Evolutionary conservation across 2,113 vertebrate species (phyloP).

Genomic region (Melanerpes formicivorus): DNA sequence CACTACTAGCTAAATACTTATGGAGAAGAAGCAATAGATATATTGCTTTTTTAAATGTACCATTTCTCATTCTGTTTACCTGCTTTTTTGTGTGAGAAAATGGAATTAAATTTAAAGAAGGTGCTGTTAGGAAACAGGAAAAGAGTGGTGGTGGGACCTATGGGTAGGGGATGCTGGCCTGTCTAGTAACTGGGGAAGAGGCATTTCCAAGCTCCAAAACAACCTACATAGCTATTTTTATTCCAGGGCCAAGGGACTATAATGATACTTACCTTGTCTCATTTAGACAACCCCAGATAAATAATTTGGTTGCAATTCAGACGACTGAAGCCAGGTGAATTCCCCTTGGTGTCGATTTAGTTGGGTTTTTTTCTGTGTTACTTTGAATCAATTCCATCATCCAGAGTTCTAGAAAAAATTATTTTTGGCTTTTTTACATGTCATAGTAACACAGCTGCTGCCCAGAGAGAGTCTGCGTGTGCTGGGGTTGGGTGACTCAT

Average conservation of each 20-base stretch:
- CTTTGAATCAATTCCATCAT: neutral
- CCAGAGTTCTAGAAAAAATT: neutral
- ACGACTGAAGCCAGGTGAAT: neutral
- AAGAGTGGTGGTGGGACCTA: neutral
- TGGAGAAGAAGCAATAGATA: neutral
- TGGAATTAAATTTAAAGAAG: neutral
- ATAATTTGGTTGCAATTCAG: neutral
- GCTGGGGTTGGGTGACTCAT: neutral
- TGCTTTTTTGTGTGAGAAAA: neutral
- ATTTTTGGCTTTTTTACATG: rapidly evolving
- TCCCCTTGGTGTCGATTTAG: neutral
- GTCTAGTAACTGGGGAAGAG: neutral
- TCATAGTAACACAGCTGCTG: neutral
- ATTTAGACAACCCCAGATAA: neutral
- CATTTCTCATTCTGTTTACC: neutral
- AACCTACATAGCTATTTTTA: neutral
- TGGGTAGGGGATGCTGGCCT: neutral
- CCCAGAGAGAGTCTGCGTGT: neutral
- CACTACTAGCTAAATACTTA: neutral
- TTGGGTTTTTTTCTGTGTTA: neutral
- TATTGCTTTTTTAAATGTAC: neutral
- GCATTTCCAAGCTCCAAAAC: neutral
- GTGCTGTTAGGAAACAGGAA: neutral
- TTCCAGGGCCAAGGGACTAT: neutral
- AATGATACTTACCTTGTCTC: neutral